Evolutionary conservation across 1,140 invertebrate species (phyloP), one percentile per base, ranked within the genome.

Genomic region (Pomacea maculata): DNA sequence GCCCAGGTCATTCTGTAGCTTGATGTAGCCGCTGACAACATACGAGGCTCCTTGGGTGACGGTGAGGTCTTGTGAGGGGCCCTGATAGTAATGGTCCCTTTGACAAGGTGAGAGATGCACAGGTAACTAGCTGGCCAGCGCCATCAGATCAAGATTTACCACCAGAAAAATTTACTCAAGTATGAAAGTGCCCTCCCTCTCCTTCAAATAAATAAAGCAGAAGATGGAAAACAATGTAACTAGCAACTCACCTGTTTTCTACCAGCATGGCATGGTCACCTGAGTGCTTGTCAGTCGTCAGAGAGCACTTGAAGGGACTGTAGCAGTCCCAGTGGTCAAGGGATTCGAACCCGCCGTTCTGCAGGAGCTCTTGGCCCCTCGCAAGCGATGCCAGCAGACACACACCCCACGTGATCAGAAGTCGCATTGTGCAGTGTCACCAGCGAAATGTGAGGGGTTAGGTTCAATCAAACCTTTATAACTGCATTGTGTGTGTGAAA

Each of bases 321-420:
- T 57, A 80, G 70, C 79, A 80, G 61, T 80, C 61, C 79, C 79
- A 80, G 29, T 61, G 11, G 63, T 72, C 71, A 21, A 57, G 52
- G 34, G 78, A 61, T 52, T 79, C 78, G 29, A 79, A 29, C 29
- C 70, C 54, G 19, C 29, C 65, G 29, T 79, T 79, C 45, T 79
- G 21, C 7, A 79, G 19, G 15, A 79, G 25, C 8, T 79, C 61
- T 14, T 79, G 78, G 11, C 57, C 57, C 57, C 11, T 17, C 4
- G 4, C 57, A 61, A 61, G 8, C 1, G 57, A 17, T 11, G 9
- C 15, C 57, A 61, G 15, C 11, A 11, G 1, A 17, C 57, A 61
- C 11, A 61, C 8, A 61, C 11, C 57, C 57, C 57, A 61, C 4
- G 8, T 9, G 8, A 61, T 4, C 57, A 4, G 8, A 61, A 61